Evolutionary conservation across 2,797 vertebrate species (phyloP).

Genomic region (Darevskia nairensis): DNA sequence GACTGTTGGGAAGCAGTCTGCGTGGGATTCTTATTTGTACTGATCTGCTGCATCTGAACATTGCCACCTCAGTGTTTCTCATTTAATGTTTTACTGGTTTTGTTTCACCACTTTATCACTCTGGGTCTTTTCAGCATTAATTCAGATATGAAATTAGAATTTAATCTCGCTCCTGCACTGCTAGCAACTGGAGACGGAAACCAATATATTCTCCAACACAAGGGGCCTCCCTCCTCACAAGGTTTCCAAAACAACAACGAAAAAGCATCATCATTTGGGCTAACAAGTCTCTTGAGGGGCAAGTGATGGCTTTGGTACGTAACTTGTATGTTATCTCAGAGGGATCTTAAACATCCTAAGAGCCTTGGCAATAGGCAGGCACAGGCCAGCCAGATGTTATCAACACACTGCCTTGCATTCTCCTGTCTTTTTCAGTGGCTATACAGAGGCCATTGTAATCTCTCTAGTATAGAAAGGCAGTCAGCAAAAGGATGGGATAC

Average conservation of each 20-base stretch:
- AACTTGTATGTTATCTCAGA: conserved; percentile 21
- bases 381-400: background rate
- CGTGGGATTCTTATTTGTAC: background rate
- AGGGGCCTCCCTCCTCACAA: background rate
- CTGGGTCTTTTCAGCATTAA: background rate
- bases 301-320: background rate
- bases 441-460: background rate
- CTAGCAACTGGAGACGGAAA: conserved; percentile 5
- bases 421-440: background rate
- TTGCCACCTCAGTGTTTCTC: background rate
- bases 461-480: background rate
- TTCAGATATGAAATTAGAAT: background rate
- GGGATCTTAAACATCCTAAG: conserved; percentile 16
- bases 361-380: background rate
- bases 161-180: background rate
- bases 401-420: background rate
- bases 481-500: background rate
- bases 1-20: background rate
- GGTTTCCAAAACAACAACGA: conserved; percentile 40
- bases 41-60: background rate
- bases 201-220: background rate
- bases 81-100: background rate
- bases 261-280: conserved; percentile 10
- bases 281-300: conserved; percentile 38
- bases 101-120: background rate